Base-by-base conservation (phyloP, 2,888 invertebrate species). In the Rapana venosa region DNA sequence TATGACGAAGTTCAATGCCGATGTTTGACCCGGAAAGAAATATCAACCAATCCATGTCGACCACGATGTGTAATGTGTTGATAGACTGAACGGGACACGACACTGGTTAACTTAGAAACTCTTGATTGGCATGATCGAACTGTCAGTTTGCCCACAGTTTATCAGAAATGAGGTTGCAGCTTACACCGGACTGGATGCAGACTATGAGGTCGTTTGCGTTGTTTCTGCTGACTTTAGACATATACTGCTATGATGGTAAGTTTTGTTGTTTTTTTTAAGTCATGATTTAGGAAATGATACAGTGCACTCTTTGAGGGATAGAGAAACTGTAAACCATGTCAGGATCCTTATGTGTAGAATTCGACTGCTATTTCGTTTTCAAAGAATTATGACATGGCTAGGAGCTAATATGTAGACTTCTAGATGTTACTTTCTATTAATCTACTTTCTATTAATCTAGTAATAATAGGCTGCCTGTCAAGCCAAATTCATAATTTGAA, bases 11-110 rank as follows among this genome's bases (percentile, higher is more conserved):
- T 66, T 56, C 32, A 20, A 84, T 81, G 32, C 35, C 36, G 32
- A 83, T 22, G 22, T 35, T 90, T 93, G 91, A 93, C 93, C 94
- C 94, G 94, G 94, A 94, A 94, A 92, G 93, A 90, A 90, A 90
- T 32, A 32, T 91, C 90, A 90, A 84, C 94, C 94, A 94, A 94
- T 94, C 93, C 91, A 91, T 91, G 90, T 90, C 91, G 85, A 92
- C 93, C 94, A 94, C 94, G 94, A 93, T 92, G 84, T 85, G 89
- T 89, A 85, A 83, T 92, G 92, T 88, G 91, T 83, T 88, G 84
- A 47, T 88, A 88, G 56, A 83, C 77, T 88, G 58, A 35, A 35
- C 32, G 47, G 74, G 74, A 88, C 84, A 85, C 85, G 88, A 90
- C 86, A 86, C 30, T 35, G 86, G 66, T 22, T 35, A 58, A 35